These are phyloP conservation scores for Mimachlamys varia DNA, from an alignment of 2,888 invertebrate genomes.

Conservation along the genomic window DNA sequence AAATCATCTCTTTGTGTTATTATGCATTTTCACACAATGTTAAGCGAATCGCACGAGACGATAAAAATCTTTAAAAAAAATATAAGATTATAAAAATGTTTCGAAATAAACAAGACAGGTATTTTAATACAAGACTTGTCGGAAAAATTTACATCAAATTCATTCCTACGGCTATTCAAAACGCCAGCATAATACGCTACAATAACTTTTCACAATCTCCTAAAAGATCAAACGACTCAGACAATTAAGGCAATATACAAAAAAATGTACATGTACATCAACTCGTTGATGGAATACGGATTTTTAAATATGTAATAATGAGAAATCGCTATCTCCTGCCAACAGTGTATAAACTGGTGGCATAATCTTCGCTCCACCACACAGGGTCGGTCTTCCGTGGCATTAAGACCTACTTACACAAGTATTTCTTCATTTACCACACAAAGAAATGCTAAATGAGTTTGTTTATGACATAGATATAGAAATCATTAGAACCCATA, in stretches of 20 bases:
- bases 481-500: background rate
- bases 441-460: background rate
- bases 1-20: background rate
- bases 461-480: background rate
- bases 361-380: background rate
- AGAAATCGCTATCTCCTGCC: background rate
- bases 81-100: background rate
- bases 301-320: constrained; percentile 5
- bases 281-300: background rate
- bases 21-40: background rate
- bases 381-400: background rate
- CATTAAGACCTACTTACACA: background rate
- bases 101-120: background rate
- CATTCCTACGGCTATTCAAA: background rate
- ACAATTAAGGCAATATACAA: background rate
- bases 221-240: background rate
- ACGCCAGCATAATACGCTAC: background rate
- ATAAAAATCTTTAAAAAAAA: background rate
- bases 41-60: background rate
- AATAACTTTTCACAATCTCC: constrained; percentile 6
- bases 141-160: background rate
- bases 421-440: background rate
- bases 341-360: background rate
- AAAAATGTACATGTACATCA: background rate
- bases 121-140: background rate